These are phyloP conservation scores for Ennomos erosarius DNA, from an alignment of 2,888 invertebrate species.

Conservation along the genomic window DNA sequence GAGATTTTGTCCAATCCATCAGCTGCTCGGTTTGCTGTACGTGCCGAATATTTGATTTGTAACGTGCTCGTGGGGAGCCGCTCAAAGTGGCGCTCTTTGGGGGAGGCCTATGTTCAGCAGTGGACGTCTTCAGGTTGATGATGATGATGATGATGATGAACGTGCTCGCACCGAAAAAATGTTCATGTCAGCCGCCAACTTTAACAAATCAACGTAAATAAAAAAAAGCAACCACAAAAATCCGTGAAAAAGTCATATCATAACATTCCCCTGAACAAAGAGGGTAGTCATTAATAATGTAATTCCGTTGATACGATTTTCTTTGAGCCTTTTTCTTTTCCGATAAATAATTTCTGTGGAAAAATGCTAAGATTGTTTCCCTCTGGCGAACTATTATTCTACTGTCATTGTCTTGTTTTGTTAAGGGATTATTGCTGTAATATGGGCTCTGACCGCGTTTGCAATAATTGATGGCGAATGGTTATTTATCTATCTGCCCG, in stretches of 20 bases:
- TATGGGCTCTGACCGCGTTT: slow-evolving; percentile 6
- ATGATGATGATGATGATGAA: too few species aligned
- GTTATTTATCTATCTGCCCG: neutral
- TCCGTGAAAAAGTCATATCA: slow-evolving; percentile 15
- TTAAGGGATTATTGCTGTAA: slow-evolving; percentile 22
- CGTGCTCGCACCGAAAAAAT: too few species aligned
- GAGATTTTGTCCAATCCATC: too few species aligned
- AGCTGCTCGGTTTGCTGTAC: too few species aligned
- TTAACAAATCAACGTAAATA: too few species aligned
- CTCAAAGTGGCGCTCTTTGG: too few species aligned
- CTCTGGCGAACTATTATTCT: slow-evolving; percentile 20
- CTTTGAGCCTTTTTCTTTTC: slow-evolving; percentile 21
- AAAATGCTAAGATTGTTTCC: slow-evolving; percentile 28
- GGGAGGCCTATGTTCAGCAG: too few species aligned
- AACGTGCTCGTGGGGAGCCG: too few species aligned
- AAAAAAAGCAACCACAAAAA: neutral
- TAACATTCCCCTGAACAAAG: slow-evolving; percentile 20
- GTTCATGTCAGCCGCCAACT: too few species aligned
- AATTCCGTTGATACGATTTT: slow-evolving; percentile 33
- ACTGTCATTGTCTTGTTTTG: slow-evolving; percentile 22
- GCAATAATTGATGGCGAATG: slow-evolving; percentile 5
- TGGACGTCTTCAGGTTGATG: too few species aligned
- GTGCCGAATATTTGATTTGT: too few species aligned
- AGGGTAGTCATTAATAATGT: slow-evolving; percentile 37
- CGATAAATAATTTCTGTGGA: slow-evolving; percentile 34